Evolutionary conservation across 2,888 invertebrate species (phyloP).

Genomic region (Marasmarcha lunaedactyla): DNA sequence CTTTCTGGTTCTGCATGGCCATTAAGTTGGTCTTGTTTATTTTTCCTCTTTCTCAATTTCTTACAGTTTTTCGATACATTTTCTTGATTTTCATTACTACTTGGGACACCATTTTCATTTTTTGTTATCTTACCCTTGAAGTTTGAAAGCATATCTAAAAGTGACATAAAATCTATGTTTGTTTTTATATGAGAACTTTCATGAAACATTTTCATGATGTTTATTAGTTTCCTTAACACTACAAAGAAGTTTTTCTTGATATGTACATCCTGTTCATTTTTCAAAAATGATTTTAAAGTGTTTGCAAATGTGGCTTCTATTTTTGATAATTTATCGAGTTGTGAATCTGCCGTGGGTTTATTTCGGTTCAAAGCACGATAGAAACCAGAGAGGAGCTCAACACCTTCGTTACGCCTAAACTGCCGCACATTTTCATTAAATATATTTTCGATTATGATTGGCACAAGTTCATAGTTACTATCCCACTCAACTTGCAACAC

Average conservation of each 20-base stretch:
- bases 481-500: conserved; percentile 75
- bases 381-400: conserved; percentile 74
- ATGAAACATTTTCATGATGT: conserved; percentile 56
- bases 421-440: conserved; percentile 72
- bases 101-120: conserved; percentile 16
- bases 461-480: conserved; percentile 72
- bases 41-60: conserved; percentile 44
- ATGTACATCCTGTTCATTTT: conserved; percentile 36
- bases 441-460: conserved; percentile 68
- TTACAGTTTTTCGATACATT: conserved; percentile 18
- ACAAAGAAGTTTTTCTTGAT: conserved; percentile 71
- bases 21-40: conserved; percentile 35
- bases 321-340: conserved; percentile 35
- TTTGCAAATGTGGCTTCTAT: conserved; percentile 59
- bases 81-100: conserved; percentile 20
- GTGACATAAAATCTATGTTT: conserved; percentile 34
- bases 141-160: conserved; percentile 21
- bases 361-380: conserved; percentile 70
- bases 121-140: conserved; percentile 29
- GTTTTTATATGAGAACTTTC: conserved; percentile 40
- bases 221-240: conserved; percentile 65
- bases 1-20: conserved; percentile 34
- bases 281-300: conserved; percentile 43
- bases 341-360: conserved; percentile 38
- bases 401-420: conserved; percentile 75